These are phyloP conservation scores for Nebria salina DNA, from an alignment of 2,888 invertebrate genomes.

Conservation along the genomic window DNA sequence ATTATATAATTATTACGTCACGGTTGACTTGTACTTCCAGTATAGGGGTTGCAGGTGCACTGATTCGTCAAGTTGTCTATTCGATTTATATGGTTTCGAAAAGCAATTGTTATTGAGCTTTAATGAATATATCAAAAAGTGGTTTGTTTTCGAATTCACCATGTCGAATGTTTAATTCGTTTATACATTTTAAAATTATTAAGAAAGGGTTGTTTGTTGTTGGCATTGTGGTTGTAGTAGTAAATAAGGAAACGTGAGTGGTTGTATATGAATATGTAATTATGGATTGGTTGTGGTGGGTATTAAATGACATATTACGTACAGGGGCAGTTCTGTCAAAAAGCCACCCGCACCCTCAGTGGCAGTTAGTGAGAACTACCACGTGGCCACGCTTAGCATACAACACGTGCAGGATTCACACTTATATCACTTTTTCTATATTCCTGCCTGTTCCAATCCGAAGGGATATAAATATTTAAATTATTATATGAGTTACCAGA, in stretches of 20 bases:
- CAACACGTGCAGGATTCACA: neutral
- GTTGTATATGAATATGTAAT: slow-evolving; percentile 8
- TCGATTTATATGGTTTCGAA: neutral
- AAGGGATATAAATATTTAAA: too few species aligned
- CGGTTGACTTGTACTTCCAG: neutral
- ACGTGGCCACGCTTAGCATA: slow-evolving; percentile 9
- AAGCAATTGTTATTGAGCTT: neutral
- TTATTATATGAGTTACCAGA: too few species aligned
- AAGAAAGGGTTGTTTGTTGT: neutral
- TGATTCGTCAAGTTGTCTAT: slow-evolving; percentile 2
- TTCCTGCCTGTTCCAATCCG: too few species aligned
- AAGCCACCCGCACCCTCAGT: slow-evolving; percentile 16
- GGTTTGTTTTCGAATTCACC: neutral
- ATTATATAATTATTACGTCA: slow-evolving; percentile 11
- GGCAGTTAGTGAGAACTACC: slow-evolving; percentile 11
- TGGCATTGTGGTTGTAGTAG: neutral
- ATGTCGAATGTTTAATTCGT: neutral
- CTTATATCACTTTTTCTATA: neutral
- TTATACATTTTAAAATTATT: neutral
- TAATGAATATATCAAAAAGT: neutral
- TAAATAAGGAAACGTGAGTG: neutral
- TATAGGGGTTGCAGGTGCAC: slow-evolving; percentile 4
- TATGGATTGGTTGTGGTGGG: slow-evolving; percentile 15
- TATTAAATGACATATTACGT: slow-evolving; percentile 27
- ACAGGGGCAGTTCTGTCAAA: slow-evolving; percentile 15